Evolutionary conservation across 1,140 invertebrate species (phyloP).

Genomic region (Drosophila nigrodunni): DNA sequence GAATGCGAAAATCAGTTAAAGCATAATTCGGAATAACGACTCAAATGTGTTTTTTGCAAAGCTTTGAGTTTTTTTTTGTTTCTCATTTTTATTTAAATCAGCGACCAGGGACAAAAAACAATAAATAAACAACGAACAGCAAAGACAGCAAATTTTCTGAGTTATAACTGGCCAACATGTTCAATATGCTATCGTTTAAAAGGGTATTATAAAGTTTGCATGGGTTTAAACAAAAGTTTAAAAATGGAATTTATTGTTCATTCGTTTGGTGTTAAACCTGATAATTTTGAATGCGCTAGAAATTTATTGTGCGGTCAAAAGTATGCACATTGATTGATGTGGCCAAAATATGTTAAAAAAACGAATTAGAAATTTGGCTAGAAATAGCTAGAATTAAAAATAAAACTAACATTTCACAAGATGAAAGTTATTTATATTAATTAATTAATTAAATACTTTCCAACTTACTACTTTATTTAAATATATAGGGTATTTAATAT

Average conservation of each 20-base stretch:
- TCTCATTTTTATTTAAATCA: slow-evolving; percentile 25
- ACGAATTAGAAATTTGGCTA: too few species aligned
- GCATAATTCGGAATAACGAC: slow-evolving; percentile 60
- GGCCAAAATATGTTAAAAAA: too few species aligned
- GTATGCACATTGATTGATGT: neutral
- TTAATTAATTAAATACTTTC: too few species aligned
- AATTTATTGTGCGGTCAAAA: neutral
- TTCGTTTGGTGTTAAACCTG: too few species aligned
- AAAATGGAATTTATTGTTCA: too few species aligned
- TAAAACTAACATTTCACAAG: too few species aligned
- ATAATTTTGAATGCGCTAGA: too few species aligned
- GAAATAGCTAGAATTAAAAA: too few species aligned
- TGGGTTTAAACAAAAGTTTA: neutral
- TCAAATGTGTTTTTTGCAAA: slow-evolving; percentile 34
- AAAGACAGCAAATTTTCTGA: slow-evolving; percentile 6
- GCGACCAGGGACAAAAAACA: slow-evolving; percentile 8
- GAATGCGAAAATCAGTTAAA: slow-evolving; percentile 81
- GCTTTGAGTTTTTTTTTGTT: slow-evolving; percentile 5
- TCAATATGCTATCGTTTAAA: neutral
- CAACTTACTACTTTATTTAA: too few species aligned
- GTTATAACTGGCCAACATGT: slow-evolving; percentile 2
- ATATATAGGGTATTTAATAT: neutral
- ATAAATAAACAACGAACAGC: slow-evolving; percentile 17
- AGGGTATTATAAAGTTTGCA: neutral
- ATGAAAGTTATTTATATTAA: too few species aligned